Evolutionary conservation across 2,888 invertebrate genomes (phyloP).

Genomic region (Chrysina gloriosa): DNA sequence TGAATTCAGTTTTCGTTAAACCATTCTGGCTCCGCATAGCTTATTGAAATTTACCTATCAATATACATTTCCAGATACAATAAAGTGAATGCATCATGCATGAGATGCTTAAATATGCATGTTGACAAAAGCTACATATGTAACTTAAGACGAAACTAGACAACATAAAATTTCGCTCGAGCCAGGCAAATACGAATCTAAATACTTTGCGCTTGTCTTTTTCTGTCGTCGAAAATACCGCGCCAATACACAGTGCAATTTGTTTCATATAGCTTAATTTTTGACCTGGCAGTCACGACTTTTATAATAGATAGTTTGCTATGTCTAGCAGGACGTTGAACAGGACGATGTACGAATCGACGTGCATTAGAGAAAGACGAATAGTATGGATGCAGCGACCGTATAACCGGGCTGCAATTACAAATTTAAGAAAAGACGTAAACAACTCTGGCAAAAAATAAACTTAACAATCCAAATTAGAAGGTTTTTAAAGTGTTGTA

Average conservation of each 20-base stretch:
- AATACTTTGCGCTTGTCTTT: not conserved
- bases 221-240: not conserved
- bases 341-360: not conserved
- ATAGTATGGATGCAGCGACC: slow-evolving; percentile 2
- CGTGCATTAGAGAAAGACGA: slow-evolving; percentile 9
- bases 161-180: not conserved
- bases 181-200: not conserved
- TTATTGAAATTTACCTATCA: not conserved
- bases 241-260: not conserved
- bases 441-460: slow-evolving; percentile 41
- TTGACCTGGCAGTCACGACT: slow-evolving; percentile 1
- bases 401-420: slow-evolving; percentile 13
- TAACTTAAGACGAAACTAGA: not conserved
- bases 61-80: not conserved
- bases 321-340: slow-evolving; percentile 15
- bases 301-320: slow-evolving; percentile 20
- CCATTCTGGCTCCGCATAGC: not conserved
- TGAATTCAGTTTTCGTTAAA: not conserved
- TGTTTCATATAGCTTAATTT: slow-evolving; percentile 11
- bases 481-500: slow-evolving; percentile 36
- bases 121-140: not conserved
- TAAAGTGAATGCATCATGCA: not conserved
- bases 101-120: slow-evolving; percentile 4
- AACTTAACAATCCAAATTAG: slow-evolving; percentile 42
- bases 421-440: slow-evolving; percentile 39